Evolutionary conservation across 2,797 vertebrate genomes (phyloP).

Genomic region (Philypnodon macrostomus): DNA sequence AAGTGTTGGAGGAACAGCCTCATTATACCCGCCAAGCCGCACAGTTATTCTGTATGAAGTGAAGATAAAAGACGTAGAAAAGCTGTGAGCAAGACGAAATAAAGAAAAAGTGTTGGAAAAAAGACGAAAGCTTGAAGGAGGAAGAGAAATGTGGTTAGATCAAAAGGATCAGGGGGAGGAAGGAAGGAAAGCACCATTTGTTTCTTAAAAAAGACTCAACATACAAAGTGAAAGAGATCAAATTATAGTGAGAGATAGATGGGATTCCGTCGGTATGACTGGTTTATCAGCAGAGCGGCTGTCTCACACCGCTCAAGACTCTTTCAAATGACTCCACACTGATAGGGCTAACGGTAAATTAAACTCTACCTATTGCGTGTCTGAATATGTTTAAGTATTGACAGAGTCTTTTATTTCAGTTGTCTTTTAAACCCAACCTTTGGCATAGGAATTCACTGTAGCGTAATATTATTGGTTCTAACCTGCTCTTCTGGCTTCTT

Average conservation of each 20-base stretch:
- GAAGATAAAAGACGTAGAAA: constrained; percentile 76
- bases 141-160: constrained; percentile 65
- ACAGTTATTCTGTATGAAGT: constrained; percentile 80
- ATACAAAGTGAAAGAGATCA: constrained; percentile 67
- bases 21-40: constrained; percentile 77
- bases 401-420: constrained; percentile 18
- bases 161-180: constrained; percentile 66
- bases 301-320: constrained; percentile 54
- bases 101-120: constrained; percentile 48
- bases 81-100: constrained; percentile 74
- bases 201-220: constrained; percentile 62
- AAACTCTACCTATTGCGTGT: constrained; percentile 62
- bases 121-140: constrained; percentile 59
- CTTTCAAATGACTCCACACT: constrained; percentile 66
- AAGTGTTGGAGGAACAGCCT: constrained; percentile 80
- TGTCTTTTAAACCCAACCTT: constrained; percentile 35
- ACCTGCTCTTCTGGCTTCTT: constrained; percentile 39
- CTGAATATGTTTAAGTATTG: constrained; percentile 42
- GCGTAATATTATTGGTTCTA: constrained; percentile 62
- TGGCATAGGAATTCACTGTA: no score
- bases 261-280: constrained; percentile 60
- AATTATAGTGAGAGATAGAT: constrained; percentile 64
- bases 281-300: constrained; percentile 60
- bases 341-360: constrained; percentile 69
- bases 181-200: constrained; percentile 58